Evolutionary conservation across 2,797 vertebrate species (phyloP).

Genomic region (Gadopsis marmoratus): DNA sequence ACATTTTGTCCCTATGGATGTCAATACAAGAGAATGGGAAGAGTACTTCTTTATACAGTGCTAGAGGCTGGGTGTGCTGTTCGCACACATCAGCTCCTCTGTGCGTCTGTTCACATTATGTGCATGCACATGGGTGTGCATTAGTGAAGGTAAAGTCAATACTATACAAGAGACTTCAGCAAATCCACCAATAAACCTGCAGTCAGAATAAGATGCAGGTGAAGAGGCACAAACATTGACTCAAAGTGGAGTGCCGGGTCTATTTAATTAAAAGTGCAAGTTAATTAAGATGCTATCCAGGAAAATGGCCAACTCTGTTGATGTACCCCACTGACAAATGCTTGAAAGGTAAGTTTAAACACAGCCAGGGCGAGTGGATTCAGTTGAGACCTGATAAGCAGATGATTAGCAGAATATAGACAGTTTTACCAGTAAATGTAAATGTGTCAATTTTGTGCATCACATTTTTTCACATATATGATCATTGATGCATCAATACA

Average conservation of each 20-base stretch:
- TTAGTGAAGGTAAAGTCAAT: constrained; percentile 46
- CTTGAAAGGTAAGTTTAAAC: constrained; percentile 18
- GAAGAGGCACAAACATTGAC: constrained; percentile 51
- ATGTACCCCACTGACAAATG: constrained; percentile 35
- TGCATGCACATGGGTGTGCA: constrained; percentile 13
- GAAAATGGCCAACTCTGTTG: constrained; percentile 33
- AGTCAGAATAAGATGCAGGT: constrained; percentile 39
- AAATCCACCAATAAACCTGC: constrained; percentile 51
- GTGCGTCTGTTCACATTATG: not conserved
- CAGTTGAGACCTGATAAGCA: not conserved
- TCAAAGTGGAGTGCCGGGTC: constrained; percentile 29
- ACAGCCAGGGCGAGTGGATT: not conserved
- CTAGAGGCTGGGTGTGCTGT: not conserved
- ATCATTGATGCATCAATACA: not conserved
- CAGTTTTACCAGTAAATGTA: not conserved
- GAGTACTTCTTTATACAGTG: not conserved
- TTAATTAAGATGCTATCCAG: constrained; percentile 69
- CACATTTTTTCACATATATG: not conserved
- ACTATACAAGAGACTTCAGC: constrained; percentile 35
- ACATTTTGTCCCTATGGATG: not conserved
- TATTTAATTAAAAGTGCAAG: constrained; percentile 68
- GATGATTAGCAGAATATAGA: not conserved
- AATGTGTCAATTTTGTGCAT: not conserved
- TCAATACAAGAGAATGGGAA: not conserved
- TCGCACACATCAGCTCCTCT: not conserved